phyloP scores from a whole-genome alignment of 2,113 vertebrate species.

The Nothobranchius kuhntae region DNA sequence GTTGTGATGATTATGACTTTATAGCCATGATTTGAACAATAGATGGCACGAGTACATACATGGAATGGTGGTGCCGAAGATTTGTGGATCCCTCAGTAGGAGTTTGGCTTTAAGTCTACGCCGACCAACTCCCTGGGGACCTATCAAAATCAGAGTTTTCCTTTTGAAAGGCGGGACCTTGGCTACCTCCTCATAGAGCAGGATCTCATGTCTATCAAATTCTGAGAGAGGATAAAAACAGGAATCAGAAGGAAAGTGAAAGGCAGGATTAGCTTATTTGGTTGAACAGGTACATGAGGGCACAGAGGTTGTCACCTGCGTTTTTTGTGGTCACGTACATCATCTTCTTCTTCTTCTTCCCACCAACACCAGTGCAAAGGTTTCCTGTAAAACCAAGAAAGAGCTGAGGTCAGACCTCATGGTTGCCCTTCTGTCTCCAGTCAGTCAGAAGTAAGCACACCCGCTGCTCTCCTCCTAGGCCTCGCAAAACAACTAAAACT shows the following conservation, averaged over 20 bases:
- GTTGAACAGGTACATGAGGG: too few relatives aligned
- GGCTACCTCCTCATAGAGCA: constrained; percentile 96
- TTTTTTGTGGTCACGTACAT: constrained; percentile 99
- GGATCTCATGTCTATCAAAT: constrained; percentile 94
- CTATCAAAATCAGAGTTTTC: constrained; percentile 94
- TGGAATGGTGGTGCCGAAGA: constrained; percentile 92
- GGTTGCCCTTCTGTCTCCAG: neutral
- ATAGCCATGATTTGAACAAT: neutral
- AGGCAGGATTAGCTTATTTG: too few relatives aligned
- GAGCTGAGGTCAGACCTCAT: neutral
- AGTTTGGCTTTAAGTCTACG: constrained; percentile 94
- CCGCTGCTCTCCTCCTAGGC: too few relatives aligned
- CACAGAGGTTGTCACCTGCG: constrained; percentile 78
- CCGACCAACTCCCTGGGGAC: constrained; percentile 93
- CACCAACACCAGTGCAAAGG: constrained; percentile 89
- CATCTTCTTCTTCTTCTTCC: constrained; percentile 97
- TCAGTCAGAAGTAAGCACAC: neutral
- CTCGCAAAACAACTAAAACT: too few relatives aligned
- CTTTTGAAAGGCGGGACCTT: constrained; percentile 93
- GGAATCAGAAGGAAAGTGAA: neutral
- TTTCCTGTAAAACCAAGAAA: constrained; percentile 77
- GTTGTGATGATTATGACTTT: too few relatives aligned
- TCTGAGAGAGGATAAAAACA: constrained; percentile 70
- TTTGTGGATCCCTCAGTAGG: constrained; percentile 86
- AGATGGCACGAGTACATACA: constrained; percentile 73